A percentile compares a stretch with the other conserved stretches of the same genome.
These are phyloP conservation scores for Melanitta fusca DNA, from an alignment of 2,797 vertebrate species.

Conservation along the genomic window DNA sequence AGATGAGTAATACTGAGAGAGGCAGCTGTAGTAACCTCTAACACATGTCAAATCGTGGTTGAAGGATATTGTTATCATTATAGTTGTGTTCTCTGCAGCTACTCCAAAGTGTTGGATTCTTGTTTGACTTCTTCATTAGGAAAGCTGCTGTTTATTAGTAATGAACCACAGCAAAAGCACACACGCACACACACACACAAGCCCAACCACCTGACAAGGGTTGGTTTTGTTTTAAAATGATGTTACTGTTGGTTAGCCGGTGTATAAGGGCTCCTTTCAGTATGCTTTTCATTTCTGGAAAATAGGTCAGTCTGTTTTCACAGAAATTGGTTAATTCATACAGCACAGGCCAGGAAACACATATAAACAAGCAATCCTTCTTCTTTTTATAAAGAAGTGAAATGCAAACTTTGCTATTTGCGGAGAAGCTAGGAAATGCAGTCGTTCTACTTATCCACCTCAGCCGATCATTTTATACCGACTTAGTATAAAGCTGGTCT, in stretches of 20 bases:
- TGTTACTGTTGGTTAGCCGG: neutral
- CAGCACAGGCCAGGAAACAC: neutral
- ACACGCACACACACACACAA: neutral
- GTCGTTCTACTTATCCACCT: neutral
- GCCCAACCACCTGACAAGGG: neutral
- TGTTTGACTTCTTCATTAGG: constrained; percentile 66
- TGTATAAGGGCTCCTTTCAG: constrained; percentile 19
- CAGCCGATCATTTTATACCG: accelerated
- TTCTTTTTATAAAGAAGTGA: neutral
- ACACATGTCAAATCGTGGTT: constrained; percentile 60
- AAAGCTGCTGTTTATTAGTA: constrained; percentile 37
- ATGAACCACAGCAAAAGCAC: constrained; percentile 1
- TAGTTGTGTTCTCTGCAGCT: constrained; percentile 56
- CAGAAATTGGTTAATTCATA: constrained; percentile 36
- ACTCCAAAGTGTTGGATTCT: constrained; percentile 55
- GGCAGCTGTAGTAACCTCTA: constrained; percentile 40
- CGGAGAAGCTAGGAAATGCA: neutral
- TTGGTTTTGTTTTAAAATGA: constrained; percentile 39
- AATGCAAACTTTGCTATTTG: neutral
- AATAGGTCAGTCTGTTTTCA: constrained; percentile 33
- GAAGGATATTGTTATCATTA: constrained; percentile 67
- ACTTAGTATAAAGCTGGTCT: neutral
- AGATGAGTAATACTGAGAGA: neutral
- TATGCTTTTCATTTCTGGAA: constrained; percentile 59
- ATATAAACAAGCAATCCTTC: neutral